A percentile compares a stretch with the other conserved stretches of the same genome.
Conservation (phyloP, 2,113 vertebrate species). For the Anoura caudifer region DNA sequence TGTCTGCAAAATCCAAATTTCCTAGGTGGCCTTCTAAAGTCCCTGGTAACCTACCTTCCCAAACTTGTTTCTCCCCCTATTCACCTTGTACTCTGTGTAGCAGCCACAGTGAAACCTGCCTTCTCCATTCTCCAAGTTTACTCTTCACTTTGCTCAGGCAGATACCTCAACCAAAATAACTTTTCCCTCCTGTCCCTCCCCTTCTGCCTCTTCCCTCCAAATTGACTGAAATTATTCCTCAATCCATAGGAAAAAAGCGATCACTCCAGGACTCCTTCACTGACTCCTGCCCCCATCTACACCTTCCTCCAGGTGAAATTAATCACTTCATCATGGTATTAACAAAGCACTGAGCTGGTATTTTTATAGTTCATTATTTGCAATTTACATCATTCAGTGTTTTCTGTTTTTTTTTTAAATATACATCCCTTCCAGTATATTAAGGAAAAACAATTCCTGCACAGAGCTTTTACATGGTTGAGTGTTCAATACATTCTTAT, state of each 20-base stretch:
- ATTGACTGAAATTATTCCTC: slow-evolving; percentile 15
- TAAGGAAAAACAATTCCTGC: background rate
- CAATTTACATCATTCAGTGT: background rate
- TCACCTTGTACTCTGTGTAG: background rate
- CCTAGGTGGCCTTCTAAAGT: background rate
- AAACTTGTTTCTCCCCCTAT: background rate
- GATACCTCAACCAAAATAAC: background rate
- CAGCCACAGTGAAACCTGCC: background rate
- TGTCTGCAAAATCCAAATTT: slow-evolving; percentile 7
- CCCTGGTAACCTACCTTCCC: background rate
- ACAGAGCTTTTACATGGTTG: slow-evolving; percentile 32
- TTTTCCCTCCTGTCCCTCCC: background rate
- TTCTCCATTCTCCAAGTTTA: background rate
- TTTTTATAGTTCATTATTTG: slow-evolving; percentile 36
- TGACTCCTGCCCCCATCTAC: background rate
- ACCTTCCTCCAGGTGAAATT: slow-evolving; percentile 13
- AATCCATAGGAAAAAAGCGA: background rate
- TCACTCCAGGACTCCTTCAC: background rate
- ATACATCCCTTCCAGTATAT: background rate
- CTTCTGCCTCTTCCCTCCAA: background rate
- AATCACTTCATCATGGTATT: background rate
- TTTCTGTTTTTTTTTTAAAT: slow-evolving; percentile 21
- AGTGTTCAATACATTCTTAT: background rate
- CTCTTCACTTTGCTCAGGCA: background rate
- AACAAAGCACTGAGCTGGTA: background rate